Evolutionary conservation across 92 coral and sea anemone species (phyloP).

Genomic region (Palythoa grandis): DNA sequence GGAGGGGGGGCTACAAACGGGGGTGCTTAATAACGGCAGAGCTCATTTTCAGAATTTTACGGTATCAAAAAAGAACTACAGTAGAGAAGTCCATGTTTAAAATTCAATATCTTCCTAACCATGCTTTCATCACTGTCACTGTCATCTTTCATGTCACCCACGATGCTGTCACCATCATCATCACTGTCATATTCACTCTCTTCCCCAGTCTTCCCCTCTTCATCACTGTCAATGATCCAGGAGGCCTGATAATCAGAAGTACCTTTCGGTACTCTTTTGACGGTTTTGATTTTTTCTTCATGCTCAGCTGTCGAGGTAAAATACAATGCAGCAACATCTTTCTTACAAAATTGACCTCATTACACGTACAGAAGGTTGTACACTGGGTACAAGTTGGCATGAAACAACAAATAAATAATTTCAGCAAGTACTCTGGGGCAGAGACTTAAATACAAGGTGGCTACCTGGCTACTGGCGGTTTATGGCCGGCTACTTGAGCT

Average conservation of each 20-base stretch:
- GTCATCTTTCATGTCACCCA: conserved; percentile 60
- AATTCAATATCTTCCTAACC: conserved; percentile 41
- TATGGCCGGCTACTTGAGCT: too few species aligned
- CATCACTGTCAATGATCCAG: conserved; percentile 82
- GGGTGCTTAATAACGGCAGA: too few species aligned
- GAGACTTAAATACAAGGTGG: too few species aligned
- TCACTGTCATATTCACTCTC: conserved; percentile 62
- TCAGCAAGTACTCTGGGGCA: background rate
- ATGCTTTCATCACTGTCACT: conserved; percentile 78
- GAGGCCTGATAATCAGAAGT: conserved; percentile 99
- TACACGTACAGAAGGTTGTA: too few species aligned
- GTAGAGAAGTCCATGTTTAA: too few species aligned
- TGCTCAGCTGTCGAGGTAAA: conserved; percentile 8
- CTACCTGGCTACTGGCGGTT: too few species aligned
- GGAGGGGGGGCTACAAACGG: too few species aligned
- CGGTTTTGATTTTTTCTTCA: conserved; percentile 46
- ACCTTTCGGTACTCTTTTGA: conserved; percentile 91
- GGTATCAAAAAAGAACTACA: too few species aligned
- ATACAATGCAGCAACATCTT: background rate
- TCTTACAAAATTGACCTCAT: too few species aligned
- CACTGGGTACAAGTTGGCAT: too few species aligned
- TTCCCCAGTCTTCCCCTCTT: conserved; percentile 65
- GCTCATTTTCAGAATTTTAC: too few species aligned
- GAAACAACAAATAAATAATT: too few species aligned
- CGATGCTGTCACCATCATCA: conserved; percentile 52